These are phyloP conservation scores for Opisthocomus hoazin DNA, from an alignment of 2,113 vertebrate species.

Conservation along the genomic window DNA sequence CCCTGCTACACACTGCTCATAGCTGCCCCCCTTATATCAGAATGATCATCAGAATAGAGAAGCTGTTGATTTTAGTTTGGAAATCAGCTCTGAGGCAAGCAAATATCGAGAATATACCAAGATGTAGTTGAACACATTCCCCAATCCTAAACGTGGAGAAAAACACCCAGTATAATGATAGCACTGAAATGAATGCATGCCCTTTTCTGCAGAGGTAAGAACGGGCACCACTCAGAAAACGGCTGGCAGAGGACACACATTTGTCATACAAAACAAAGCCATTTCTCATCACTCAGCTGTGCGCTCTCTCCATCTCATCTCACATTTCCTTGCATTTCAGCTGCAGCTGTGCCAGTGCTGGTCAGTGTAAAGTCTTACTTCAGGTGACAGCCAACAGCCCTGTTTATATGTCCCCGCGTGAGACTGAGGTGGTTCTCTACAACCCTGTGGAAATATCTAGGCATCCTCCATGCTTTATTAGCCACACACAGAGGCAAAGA, in stretches of 20 bases:
- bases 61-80: background rate
- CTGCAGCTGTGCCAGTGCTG: background rate
- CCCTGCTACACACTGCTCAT: background rate
- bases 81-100: background rate
- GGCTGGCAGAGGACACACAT: background rate
- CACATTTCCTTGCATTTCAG: background rate
- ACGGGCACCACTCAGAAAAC: accelerated
- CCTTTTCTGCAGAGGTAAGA: background rate
- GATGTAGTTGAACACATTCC: background rate
- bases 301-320: background rate
- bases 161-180: background rate
- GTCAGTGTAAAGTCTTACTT: background rate
- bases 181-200: background rate
- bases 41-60: background rate
- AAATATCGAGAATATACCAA: background rate
- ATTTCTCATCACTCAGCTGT: background rate
- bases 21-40: background rate
- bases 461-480: background rate
- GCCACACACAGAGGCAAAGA: background rate
- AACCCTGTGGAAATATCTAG: background rate
- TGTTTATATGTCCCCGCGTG: accelerated
- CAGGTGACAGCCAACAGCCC: background rate
- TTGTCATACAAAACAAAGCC: background rate
- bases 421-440: background rate
- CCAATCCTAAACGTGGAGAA: background rate